Evolutionary conservation across 53 echinoderm and acorn worm genomes (phyloP).

Genomic region (Crossaster papposus): DNA sequence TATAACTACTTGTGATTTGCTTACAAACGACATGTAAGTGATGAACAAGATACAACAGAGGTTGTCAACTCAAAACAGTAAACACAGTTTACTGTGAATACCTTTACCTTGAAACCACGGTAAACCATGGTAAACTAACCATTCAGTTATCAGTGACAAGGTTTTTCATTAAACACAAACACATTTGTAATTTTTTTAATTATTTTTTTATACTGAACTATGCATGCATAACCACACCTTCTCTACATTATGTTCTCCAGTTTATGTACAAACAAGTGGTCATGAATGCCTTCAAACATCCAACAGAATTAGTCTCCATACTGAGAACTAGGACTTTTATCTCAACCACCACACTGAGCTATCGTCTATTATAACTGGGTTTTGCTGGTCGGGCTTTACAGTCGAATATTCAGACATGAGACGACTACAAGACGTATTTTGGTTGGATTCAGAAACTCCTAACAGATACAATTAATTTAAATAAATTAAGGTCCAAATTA

Average conservation of each 20-base stretch:
- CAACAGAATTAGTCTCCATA: slow-evolving; percentile 16
- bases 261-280: slow-evolving; percentile 53
- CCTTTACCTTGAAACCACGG: not conserved
- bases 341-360: not conserved
- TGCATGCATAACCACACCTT: slow-evolving; percentile 58
- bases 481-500: too few species aligned
- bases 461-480: too few species aligned
- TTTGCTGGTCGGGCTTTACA: not conserved
- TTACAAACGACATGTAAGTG: slow-evolving; percentile 5
- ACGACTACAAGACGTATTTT: not conserved
- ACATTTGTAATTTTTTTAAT: slow-evolving; percentile 22
- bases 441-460: too few species aligned
- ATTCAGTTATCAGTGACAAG: not conserved
- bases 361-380: not conserved
- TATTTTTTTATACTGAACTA: slow-evolving; percentile 43
- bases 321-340: not conserved
- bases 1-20: not conserved
- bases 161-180: slow-evolving; percentile 26
- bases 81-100: not conserved
- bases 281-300: slow-evolving; percentile 33
- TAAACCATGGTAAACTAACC: not conserved
- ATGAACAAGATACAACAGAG: slow-evolving; percentile 5
- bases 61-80: not conserved
- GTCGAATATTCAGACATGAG: not conserved
- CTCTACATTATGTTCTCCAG: not conserved